Base-by-base conservation (phyloP, 2,113 vertebrate species). In the Amphiprion percula region DNA sequence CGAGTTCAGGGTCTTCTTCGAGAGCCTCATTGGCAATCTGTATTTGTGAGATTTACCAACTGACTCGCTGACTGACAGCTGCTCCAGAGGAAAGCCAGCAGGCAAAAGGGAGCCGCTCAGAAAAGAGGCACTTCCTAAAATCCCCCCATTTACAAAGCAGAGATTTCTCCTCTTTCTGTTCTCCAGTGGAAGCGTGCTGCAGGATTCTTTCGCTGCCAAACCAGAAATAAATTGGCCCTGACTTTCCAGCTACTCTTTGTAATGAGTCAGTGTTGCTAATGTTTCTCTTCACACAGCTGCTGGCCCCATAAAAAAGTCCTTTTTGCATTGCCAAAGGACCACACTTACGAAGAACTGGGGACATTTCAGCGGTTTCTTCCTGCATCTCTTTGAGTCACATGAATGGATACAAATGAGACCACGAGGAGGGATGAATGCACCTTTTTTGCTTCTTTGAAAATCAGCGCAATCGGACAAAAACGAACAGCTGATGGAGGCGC, bases 31-130 rank as follows among this genome's bases (percentile, higher is more conserved):
- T 91, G 90, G 67, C 41, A 41, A 61, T 83, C 69, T 65, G 84
- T 61, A 74, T 90, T 90, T 90, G 72, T 61, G 74, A 85, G 85
- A 87, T 89, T 80, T 73, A 90, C 80, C 76, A 84, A 78, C 72
- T 81, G 75, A 87, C 83, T 89, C 37, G n/a, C 63, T 72, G 75
- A 79, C 80, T 69, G 81, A 83, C 92, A 94, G 93, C 93, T 93
- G 91, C 86, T 92, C 70, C 81, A 79, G 85, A 83, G 81, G 71
- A 74, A 83, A 87, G 89, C 83, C 86, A 88, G 83, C 75, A 60
- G 86, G 86, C 77, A 9, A 46, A 74, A 84, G 68, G 50, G 61
- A 77, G 80, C 68, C 28, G 50, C 60, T 52, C 28, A 2, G 58
- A 68, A 80, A 90, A 70, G 71, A 63, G 61, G 47, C 41, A 53